Base-by-base conservation (phyloP, 1,140 invertebrate species). In the Lordiphosa collinella region DNA sequence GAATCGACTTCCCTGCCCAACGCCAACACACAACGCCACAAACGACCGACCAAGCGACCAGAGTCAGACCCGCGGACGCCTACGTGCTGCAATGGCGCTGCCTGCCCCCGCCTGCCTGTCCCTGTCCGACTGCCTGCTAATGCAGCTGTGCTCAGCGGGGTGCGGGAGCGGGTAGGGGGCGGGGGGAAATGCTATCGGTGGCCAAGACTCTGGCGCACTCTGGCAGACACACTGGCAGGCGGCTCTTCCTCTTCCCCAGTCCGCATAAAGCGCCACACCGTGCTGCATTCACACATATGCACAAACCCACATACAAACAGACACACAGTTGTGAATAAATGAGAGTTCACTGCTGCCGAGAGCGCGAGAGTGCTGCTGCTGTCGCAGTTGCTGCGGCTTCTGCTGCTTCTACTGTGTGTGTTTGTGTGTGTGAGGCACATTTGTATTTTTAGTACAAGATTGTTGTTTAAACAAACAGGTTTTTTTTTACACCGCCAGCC, bases 381-480 rank as follows among this genome's bases (percentile, higher is more conserved):
- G 13, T 31, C 16, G 44, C 2, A 49, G 46, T 38, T 18, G 44
- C 56, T 50, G 32, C 38, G n/a, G n/a, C n/a, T n/a, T n/a, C n/a
- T n/a, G n/a, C n/a, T n/a, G n/a, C n/a, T n/a, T n/a, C n/a, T n/a
- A n/a, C n/a, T n/a, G n/a, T 64, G 51, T 62, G 35, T 36, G 34
- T 49, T 49, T 66, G 47, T 73, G 41, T 55, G 56, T 46, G 55
- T 56, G 25, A n/a, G n/a, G n/a, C n/a, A n/a, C n/a, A n/a, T n/a
- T 47, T 82, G 71, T 80, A 80, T 80, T 80, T 80, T 80, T 80
- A 75, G 76, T 80, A 76, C 78, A 80, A 80, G 79, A 80, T 82
- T 80, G 76, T 80, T 80, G 76, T 80, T 80, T 80, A 80, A 80
- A 80, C 76, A 80, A 80, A 80, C 76, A 80, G 76, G 76, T 80